These are phyloP conservation scores for Columbina picui DNA, from an alignment of 2,113 vertebrate genomes.

Conservation along the genomic window DNA sequence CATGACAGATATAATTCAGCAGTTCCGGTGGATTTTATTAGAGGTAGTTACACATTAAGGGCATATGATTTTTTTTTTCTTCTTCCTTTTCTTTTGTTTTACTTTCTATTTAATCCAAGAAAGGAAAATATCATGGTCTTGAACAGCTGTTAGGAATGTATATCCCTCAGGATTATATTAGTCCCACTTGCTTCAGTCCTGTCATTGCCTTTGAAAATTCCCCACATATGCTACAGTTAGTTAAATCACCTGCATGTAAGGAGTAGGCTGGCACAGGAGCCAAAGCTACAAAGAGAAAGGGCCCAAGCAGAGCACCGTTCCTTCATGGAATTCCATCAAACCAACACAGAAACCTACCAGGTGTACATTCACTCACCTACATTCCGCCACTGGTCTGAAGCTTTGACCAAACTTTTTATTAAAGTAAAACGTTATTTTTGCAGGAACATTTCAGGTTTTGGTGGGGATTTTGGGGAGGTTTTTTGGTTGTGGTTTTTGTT, in stretches of 20 bases:
- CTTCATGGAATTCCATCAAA: not conserved
- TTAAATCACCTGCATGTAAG: not conserved
- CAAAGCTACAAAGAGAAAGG: not conserved
- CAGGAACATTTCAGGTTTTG: not conserved
- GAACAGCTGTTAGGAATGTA: accelerated
- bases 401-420: not conserved
- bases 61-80: not conserved
- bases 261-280: not conserved
- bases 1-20: not conserved
- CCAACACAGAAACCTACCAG: not conserved
- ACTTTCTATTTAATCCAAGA: not conserved
- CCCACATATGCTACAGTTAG: not conserved
- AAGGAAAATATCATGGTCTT: not conserved
- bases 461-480: no score
- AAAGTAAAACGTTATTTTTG: conserved; percentile 25
- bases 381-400: not conserved
- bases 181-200: not conserved
- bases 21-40: not conserved
- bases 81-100: not conserved
- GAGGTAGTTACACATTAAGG: not conserved
- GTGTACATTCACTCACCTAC: not conserved
- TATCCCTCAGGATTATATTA: not conserved
- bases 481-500: no score
- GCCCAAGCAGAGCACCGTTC: not conserved
- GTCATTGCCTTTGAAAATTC: not conserved